Base-by-base conservation (phyloP, 2,113 vertebrate species). In the Ellobius talpinus region DNA sequence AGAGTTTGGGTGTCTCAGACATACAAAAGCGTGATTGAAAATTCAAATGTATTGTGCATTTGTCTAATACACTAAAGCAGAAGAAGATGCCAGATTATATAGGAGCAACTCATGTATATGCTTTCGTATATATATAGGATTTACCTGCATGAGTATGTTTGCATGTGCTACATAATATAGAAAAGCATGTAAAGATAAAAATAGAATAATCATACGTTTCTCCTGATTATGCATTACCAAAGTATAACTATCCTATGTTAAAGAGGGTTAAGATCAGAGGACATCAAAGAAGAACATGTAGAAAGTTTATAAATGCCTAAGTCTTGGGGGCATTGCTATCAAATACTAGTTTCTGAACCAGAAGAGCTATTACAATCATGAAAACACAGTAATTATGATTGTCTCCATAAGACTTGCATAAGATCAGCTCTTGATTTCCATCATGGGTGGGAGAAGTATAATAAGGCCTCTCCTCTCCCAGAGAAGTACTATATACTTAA, bases 311-410 rank as follows among this genome's bases (percentile, higher is more conserved):
- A 26, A 39, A 7, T 52, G 31, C 4, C 31, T 55, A 13, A 7
- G 33, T 58, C 2, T n/a, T 1, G 16, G 10, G 31, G 14, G 0
- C 10, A 58, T 36, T 2, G 9, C 33, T 24, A n/a, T n/a, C 10
- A 58, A 55, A 58, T 33, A n/a, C 33, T 39, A 23, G 5, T 12
- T 14, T 81, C 36, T 14, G 52, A 39, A 6, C n/a, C 14, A 13
- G 11, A 39, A 39, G n/a, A 3, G 12, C 23, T 61, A 39, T n/a
- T 55, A 9, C 24, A 11, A 19, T 55, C 31, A 52, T 55, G 17
- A 55, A 36, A 52, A 79, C 9, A 55, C 77, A 55, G 17, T 33
- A 16, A 5, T 33, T 36, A 21, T 79, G 31, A 0, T 17, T n/a
- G 26, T 24, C 36, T 23, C 11, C 4, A 39, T 23, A 58, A 24